Conservation (phyloP, 2,113 vertebrate species). For the Spea bombifrons region DNA sequence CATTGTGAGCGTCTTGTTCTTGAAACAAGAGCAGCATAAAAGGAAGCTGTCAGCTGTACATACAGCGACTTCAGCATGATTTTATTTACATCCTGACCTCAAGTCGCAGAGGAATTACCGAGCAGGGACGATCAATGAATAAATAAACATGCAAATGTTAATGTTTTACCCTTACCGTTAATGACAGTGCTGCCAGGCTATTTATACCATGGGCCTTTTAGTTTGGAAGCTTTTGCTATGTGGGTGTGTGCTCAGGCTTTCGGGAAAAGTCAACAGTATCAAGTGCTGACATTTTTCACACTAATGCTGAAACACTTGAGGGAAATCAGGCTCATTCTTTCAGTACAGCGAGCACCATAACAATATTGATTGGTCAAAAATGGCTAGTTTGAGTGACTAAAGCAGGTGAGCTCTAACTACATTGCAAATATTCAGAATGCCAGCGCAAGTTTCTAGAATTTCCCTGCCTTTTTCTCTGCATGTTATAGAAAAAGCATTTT, state of each 20-base stretch:
- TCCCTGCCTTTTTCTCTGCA: too few species aligned
- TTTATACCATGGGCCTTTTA: neutral
- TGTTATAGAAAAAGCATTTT: too few species aligned
- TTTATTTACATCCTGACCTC: constrained; percentile 22
- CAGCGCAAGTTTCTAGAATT: too few species aligned
- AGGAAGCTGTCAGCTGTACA: constrained; percentile 34
- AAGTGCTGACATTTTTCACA: too few species aligned
- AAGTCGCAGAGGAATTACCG: constrained; percentile 29
- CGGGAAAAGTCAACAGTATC: too few species aligned
- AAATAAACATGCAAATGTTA: constrained; percentile 29
- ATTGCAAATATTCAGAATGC: too few species aligned
- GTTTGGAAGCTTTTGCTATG: constrained; percentile 4
- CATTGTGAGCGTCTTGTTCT: neutral
- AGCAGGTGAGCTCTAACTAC: too few species aligned
- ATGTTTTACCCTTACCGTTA: neutral
- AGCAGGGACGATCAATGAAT: constrained; percentile 16
- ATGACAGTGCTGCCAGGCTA: neutral
- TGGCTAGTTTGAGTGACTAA: too few species aligned
- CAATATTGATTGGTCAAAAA: too few species aligned
- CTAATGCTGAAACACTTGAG: too few species aligned
- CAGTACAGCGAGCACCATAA: too few species aligned
- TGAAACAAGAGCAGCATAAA: constrained; percentile 15
- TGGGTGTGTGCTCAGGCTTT: neutral
- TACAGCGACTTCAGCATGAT: constrained; percentile 14
- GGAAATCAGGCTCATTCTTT: too few species aligned